Evolutionary conservation across 1,140 invertebrate species (phyloP).

Genomic region (Trinorchestia longiramus): DNA sequence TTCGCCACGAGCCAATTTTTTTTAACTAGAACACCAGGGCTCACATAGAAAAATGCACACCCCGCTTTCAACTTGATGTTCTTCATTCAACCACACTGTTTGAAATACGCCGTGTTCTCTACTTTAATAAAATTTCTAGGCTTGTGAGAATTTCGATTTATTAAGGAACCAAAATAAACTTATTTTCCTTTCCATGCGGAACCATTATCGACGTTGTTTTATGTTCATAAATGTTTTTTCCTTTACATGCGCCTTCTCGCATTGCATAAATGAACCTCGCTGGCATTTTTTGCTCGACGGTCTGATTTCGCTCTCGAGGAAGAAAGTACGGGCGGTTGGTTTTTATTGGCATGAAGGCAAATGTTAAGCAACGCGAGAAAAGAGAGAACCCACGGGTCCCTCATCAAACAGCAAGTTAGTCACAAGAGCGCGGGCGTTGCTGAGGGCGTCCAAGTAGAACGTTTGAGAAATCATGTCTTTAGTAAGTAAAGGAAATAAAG

Average conservation of each 20-base stretch:
- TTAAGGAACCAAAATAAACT: background rate
- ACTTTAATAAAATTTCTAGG: background rate
- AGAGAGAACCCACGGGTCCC: background rate
- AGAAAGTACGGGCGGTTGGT: background rate
- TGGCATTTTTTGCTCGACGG: background rate
- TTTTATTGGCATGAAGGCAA: background rate
- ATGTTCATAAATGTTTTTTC: background rate
- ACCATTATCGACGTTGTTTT: background rate
- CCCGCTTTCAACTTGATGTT: background rate
- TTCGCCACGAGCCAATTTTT: background rate
- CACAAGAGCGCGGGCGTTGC: background rate
- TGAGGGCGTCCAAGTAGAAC: constrained; percentile 19
- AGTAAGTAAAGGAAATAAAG: background rate
- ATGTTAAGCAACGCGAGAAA: background rate
- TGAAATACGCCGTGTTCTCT: background rate
- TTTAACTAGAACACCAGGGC: background rate
- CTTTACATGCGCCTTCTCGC: background rate
- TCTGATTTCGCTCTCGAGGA: background rate
- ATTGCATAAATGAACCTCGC: background rate
- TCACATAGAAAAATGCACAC: background rate
- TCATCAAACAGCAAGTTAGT: background rate
- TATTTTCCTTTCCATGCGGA: background rate
- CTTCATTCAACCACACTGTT: background rate
- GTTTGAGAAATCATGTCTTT: constrained; percentile 6
- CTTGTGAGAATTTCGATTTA: background rate